Evolutionary conservation across 2,797 vertebrate genomes (phyloP).

Genomic region (Cuculus canorus): DNA sequence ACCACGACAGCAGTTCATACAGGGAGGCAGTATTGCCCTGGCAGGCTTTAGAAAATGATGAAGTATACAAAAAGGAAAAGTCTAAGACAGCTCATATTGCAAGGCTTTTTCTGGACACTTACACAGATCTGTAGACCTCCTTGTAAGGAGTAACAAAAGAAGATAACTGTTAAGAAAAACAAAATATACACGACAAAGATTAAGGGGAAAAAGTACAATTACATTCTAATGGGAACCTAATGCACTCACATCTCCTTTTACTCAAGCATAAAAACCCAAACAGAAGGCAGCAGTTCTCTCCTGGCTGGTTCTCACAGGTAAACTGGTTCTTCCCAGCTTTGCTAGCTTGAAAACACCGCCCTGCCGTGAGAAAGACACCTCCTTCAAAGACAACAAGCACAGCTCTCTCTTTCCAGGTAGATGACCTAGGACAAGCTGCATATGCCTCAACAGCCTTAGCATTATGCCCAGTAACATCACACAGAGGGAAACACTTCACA

Average conservation of each 20-base stretch:
- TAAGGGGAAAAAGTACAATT: not conserved
- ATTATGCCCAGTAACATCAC: not conserved
- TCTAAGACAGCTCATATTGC: not conserved
- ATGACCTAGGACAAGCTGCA: conserved; percentile 33
- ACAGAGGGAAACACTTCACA: not conserved
- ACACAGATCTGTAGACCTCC: not conserved
- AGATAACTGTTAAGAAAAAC: not conserved
- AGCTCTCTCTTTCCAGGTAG: conserved; percentile 52
- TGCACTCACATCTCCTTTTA: conserved; percentile 19
- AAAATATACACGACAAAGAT: conserved; percentile 38
- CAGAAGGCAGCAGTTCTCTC: conserved; percentile 44
- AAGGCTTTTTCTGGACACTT: not conserved
- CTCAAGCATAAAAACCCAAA: conserved; percentile 55
- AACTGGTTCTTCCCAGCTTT: conserved; percentile 58
- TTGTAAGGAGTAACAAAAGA: not conserved
- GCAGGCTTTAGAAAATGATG: not conserved
- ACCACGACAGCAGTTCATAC: not conserved
- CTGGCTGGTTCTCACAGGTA: conserved; percentile 62
- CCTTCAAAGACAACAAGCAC: conserved; percentile 44
- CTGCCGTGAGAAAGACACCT: conserved; percentile 52
- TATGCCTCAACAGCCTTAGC: not conserved
- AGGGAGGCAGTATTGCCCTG: not conserved
- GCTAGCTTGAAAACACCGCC: conserved; percentile 16
- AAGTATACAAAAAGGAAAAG: not conserved
- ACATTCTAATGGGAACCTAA: conserved; percentile 42